Evolutionary conservation across 2,113 vertebrate genomes (phyloP).

Genomic region (Macheiramphus alcinus): DNA sequence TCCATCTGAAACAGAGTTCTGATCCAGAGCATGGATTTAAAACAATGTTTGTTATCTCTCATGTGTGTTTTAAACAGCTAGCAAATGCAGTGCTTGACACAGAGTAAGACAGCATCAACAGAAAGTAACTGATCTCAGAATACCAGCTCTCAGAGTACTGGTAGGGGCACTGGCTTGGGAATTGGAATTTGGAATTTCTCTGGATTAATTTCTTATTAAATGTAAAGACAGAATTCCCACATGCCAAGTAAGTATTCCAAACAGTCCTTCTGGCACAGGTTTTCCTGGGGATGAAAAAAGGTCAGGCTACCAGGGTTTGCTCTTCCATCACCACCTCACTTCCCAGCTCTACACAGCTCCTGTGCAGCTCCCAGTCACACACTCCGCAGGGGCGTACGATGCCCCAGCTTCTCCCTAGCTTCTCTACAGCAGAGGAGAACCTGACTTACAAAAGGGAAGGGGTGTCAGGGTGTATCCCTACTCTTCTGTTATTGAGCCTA

Average conservation of each 20-base stretch:
- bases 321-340: neutral
- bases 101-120: neutral
- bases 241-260: neutral
- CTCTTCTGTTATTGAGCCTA: neutral
- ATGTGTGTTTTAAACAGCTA: neutral
- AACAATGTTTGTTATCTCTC: neutral
- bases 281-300: neutral
- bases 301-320: neutral
- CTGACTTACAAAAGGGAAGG: neutral
- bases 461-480: neutral
- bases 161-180: neutral
- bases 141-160: neutral
- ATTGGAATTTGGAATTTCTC: neutral
- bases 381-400: accelerated
- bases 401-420: neutral
- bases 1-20: neutral
- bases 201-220: neutral
- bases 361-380: neutral
- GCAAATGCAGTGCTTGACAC: neutral
- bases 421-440: neutral
- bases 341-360: neutral
- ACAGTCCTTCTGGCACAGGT: neutral
- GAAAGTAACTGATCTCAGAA: neutral
- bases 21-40: neutral
- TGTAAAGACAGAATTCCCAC: neutral